These are phyloP conservation scores for Peromyscus aztecus DNA, from an alignment of 2,797 vertebrate genomes.

Conservation along the genomic window DNA sequence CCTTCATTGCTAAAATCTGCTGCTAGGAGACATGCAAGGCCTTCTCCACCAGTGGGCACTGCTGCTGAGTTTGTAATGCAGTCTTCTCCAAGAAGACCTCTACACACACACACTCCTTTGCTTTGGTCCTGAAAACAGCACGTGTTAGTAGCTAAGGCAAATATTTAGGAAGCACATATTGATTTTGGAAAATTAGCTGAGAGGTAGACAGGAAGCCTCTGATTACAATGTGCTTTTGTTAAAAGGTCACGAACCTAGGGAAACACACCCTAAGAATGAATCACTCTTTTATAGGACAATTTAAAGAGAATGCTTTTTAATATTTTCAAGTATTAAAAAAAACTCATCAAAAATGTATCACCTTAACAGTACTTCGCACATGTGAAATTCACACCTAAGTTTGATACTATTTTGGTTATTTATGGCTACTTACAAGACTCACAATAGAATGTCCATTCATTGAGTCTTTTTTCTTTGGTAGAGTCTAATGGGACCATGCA, in stretches of 20 bases:
- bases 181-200: slow-evolving; percentile 40
- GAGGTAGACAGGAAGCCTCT: slow-evolving; percentile 75
- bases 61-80: neutral
- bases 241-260: slow-evolving; percentile 68
- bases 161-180: slow-evolving; percentile 66
- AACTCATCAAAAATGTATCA: slow-evolving; percentile 81
- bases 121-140: slow-evolving; percentile 69
- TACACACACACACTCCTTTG: slow-evolving; percentile 21
- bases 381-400: slow-evolving; percentile 82
- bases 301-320: slow-evolving; percentile 84
- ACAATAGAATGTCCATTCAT: slow-evolving; percentile 77
- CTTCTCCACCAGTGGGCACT: neutral
- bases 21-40: neutral
- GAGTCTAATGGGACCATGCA: slow-evolving; percentile 77
- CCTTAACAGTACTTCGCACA: slow-evolving; percentile 85
- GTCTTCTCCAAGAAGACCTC: slow-evolving; percentile 48
- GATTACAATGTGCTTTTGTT: slow-evolving; percentile 71
- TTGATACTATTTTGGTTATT: slow-evolving; percentile 81
- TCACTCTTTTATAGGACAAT: slow-evolving; percentile 82
- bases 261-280: slow-evolving; percentile 80
- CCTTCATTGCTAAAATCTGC: slow-evolving; percentile 20
- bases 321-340: slow-evolving; percentile 82
- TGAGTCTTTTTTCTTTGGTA: slow-evolving; percentile 85
- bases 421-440: slow-evolving; percentile 84
- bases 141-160: slow-evolving; percentile 75